Percentiles rank a stretch among this genome's conserved stretches.
Conservation (phyloP, 1,140 invertebrate genomes). For the Saxidomus purpurata region DNA sequence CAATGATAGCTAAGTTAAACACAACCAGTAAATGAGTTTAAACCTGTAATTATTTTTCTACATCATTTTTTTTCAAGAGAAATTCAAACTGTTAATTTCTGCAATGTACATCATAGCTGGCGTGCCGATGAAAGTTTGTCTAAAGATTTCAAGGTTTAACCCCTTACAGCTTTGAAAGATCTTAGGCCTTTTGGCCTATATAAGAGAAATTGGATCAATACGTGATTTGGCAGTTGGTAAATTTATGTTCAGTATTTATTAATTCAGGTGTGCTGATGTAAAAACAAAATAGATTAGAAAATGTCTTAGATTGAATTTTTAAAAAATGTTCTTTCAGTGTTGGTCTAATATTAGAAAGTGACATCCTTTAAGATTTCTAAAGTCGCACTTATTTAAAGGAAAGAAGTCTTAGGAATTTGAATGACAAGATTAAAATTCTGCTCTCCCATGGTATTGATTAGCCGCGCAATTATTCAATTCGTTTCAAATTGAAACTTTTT, state of each 20-base stretch:
- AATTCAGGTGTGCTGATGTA: too few relatives aligned
- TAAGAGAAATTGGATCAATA: neutral
- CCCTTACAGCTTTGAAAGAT: neutral
- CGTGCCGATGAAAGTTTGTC: neutral
- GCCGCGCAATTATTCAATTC: conserved; percentile 10
- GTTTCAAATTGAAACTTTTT: conserved; percentile 16
- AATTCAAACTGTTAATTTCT: too few relatives aligned
- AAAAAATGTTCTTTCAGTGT: too few relatives aligned
- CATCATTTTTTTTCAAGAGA: too few relatives aligned
- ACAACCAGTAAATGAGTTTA: too few relatives aligned
- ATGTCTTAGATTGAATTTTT: too few relatives aligned
- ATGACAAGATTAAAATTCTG: neutral
- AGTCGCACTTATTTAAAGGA: neutral
- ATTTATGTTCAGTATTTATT: too few relatives aligned
- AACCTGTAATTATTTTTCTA: too few relatives aligned
- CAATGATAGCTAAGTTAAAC: too few relatives aligned
- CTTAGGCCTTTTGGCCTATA: neutral
- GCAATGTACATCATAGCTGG: too few relatives aligned
- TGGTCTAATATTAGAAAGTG: neutral
- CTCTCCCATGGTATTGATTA: conserved; percentile 4
- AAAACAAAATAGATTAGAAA: too few relatives aligned
- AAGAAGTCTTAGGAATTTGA: conserved; percentile 9
- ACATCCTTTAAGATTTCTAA: neutral
- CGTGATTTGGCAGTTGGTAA: neutral
- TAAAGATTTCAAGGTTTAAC: neutral